Evolutionary conservation across 2,888 invertebrate species (phyloP), one percentile per base, ranked within the genome.

Genomic region (Agrotis ipsilon): DNA sequence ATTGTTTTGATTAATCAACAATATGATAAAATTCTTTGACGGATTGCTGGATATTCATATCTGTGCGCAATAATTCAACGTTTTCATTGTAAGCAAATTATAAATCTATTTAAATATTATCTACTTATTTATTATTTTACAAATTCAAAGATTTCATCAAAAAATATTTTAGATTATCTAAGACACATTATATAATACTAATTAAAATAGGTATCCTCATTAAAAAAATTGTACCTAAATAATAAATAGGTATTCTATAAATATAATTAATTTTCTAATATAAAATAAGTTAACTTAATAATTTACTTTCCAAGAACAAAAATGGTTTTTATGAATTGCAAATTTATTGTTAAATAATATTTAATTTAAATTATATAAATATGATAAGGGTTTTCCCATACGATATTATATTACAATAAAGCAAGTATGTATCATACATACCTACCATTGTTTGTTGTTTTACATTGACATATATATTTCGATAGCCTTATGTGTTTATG

Each of bases 1-100:
- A 58, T 65, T 80, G 75, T 79, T 80, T 63, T 75, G 65, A 75
- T 71, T 75, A 71, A 75, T 78, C 67, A 55, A 59, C 67, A 55
- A 48, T 68, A 48, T 14, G 45, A 69, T 74, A 46, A 46, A 51
- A 58, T 61, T 64, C 48, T 51, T 24, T 64, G 27, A 11, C 27
- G 58, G 32, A 62, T 39, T 46, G 49, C 32, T 57, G 14, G 14
- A 58, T 14, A 9, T 63, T 32, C 18, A 7, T 27, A 48, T 51
- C 14, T 60, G 18, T 45, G 14, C 19, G 48, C 43, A 49, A 67
- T 3, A n/a, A 52, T 1, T 57, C 21, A 19, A n/a, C 18, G 2
- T 32, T 19, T 21, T 64, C 18, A 43, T 32, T 51, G 14, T 2
- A 18, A n/a, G 1, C n/a, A 32, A 63, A 0, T n/a, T 32, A 43